Percentiles rank a stretch among this genome's conserved stretches.
These are phyloP conservation scores for Yponomeuta evonymella DNA, from an alignment of 2,888 invertebrate genomes.

Conservation along the genomic window DNA sequence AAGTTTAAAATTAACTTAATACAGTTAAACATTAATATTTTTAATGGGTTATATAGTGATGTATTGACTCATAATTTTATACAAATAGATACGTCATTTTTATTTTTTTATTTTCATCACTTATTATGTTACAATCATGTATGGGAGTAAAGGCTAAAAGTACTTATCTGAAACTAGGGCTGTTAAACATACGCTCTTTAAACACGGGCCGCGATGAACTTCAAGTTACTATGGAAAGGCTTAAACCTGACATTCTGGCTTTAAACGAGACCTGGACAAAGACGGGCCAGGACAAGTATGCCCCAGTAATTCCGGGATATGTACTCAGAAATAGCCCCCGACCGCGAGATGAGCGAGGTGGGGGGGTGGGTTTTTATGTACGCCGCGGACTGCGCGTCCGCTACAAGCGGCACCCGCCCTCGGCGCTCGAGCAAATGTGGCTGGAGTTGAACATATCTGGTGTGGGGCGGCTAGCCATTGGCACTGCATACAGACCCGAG, in stretches of 20 bases:
- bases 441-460: conserved; percentile 20
- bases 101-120: no score
- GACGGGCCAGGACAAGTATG: conserved; percentile 7
- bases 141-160: neutral
- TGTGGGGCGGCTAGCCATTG: conserved; percentile 22
- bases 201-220: conserved; percentile 9
- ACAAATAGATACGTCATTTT: neutral
- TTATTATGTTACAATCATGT: neutral
- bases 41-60: no score
- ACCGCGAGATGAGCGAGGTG: neutral
- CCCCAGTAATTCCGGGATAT: conserved; percentile 8
- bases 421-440: conserved; percentile 8
- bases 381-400: conserved; percentile 3
- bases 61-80: no score
- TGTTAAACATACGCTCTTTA: conserved; percentile 8
- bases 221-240: neutral
- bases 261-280: conserved; percentile 12
- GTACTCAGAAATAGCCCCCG: neutral
- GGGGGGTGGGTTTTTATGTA: conserved; percentile 9
- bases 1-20: no score
- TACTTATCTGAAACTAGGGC: conserved; percentile 12
- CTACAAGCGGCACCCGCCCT: neutral
- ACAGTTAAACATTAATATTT: no score
- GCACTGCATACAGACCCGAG: conserved; percentile 26
- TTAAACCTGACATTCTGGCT: conserved; percentile 9